Evolutionary conservation across 1,140 invertebrate species (phyloP), one percentile per base, ranked within the genome.

Genomic region (Dendrolimus kikuchii): DNA sequence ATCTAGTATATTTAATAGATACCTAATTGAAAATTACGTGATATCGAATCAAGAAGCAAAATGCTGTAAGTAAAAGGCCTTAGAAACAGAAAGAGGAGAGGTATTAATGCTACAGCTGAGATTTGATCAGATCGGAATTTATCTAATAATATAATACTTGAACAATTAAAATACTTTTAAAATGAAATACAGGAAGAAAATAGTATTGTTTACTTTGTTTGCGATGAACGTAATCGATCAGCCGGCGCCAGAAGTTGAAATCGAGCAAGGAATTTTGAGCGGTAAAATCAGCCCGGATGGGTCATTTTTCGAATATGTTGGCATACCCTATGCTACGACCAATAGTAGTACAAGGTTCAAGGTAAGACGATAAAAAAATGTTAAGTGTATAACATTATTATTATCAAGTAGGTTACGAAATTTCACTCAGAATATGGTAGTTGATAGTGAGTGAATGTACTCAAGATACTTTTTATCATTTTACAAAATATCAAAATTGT

Each of bases 261-360:
- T 77, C 5, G 67, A 64, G 5, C 74, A 77, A 70, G 71, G 71
- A 37, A 65, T 51, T 68, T 58, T 77, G 50, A 71, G 57, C 56
- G 79, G 79, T 61, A 79, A 69, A 66, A 66, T 77, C 36, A 83
- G 70, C 40, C 52, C 49, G 0, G 78, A 81, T 74, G 82, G 82
- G 9, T 60, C 76, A 9, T 62, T 73, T 65, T 80, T 75, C 10
- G 76, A 83, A 64, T 83, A 82, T 60, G 51, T 77, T 8, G 79
- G 82, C 4, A 82, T 86, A 41, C 82, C 82, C 4, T 86, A 86
- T 36, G 80, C 78, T 6, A 68, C 68, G n/a, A 60, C 65, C 47
- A 68, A 74, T 45, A 72, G 53, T 38, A 67, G 46, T 37, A 72
- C 60, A 10, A 62, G 81, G 47, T 82, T 82, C 51, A 62, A 81